A percentile compares a stretch with the other conserved stretches of the same genome.
phyloP scores from a whole-genome alignment of 1,140 invertebrate genomes.

The Chironomus striatipennis region DNA sequence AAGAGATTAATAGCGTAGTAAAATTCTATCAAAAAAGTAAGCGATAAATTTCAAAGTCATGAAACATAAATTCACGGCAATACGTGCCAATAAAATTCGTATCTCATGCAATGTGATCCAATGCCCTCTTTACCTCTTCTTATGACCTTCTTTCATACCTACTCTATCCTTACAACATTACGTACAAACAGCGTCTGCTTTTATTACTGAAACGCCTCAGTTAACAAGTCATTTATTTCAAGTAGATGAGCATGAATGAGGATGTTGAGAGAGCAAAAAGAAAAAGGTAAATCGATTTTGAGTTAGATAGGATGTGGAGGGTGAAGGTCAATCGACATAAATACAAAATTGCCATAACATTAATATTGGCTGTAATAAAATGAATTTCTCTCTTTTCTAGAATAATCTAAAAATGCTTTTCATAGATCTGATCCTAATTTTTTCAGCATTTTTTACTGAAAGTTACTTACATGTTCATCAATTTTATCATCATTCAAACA shows the following conservation, averaged over 20 bases:
- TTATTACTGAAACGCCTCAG: conserved; percentile 18
- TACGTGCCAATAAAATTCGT: conserved; percentile 15
- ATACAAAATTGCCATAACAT: neutral
- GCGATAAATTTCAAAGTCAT: conserved; percentile 21
- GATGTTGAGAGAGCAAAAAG: neutral
- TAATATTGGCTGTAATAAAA: too few relatives aligned
- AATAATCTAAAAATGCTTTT: too few relatives aligned
- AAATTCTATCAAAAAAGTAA: conserved; percentile 9
- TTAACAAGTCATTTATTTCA: conserved; percentile 23
- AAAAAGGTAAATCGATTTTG: conserved; percentile 8
- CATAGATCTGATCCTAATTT: too few relatives aligned
- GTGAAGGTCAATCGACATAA: neutral
- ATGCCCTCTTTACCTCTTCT: neutral
- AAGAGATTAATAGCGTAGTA: conserved; percentile 18
- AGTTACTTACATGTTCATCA: too few relatives aligned
- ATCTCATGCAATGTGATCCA: neutral
- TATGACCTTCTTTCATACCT: neutral
- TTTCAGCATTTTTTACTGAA: too few relatives aligned
- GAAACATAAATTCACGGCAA: conserved; percentile 18
- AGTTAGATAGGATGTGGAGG: neutral
- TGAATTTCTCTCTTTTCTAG: too few relatives aligned
- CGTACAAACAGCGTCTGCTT: conserved; percentile 8
- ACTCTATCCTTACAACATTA: neutral
- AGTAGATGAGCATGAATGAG: conserved; percentile 6
- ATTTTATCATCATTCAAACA: too few relatives aligned